A percentile compares a stretch with the other conserved stretches of the same genome.
Evolutionary conservation across 2,888 invertebrate genomes (phyloP).

Genomic region (Trypoxylon attenuatum): DNA sequence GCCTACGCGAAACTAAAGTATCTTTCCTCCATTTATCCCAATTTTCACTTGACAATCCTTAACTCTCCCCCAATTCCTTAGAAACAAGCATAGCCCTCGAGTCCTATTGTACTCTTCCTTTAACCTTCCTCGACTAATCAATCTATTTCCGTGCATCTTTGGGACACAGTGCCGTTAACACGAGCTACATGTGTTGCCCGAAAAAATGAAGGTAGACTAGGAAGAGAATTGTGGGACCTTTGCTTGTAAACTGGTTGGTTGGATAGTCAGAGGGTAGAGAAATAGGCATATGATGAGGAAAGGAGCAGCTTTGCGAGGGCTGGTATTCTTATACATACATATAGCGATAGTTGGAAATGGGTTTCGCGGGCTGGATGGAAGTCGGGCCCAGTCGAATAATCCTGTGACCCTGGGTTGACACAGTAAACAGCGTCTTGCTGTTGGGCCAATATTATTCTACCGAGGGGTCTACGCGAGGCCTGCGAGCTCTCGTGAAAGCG

Average conservation of each 20-base stretch:
- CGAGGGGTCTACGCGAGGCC: slow-evolving; percentile 50
- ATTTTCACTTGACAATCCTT: too few relatives aligned
- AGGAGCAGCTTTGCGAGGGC: too few relatives aligned
- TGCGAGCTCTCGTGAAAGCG: slow-evolving; percentile 49
- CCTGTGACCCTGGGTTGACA: slow-evolving; percentile 53
- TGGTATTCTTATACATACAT: too few relatives aligned
- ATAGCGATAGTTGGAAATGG: neutral
- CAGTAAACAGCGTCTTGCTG: slow-evolving; percentile 60
- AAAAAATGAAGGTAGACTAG: too few relatives aligned
- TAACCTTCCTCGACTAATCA: neutral
- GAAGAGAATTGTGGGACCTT: too few relatives aligned
- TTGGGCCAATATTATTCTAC: slow-evolving; percentile 65
- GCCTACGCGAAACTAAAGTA: neutral
- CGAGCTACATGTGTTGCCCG: too few relatives aligned
- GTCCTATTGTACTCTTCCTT: slow-evolving; percentile 11
- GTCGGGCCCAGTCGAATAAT: slow-evolving; percentile 41
- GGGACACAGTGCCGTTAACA: too few relatives aligned
- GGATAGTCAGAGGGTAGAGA: too few relatives aligned
- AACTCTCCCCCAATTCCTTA: neutral
- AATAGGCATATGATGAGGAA: too few relatives aligned
- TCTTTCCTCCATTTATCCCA: neutral
- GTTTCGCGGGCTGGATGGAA: slow-evolving; percentile 19
- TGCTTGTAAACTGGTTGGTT: too few relatives aligned
- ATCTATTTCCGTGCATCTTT: too few relatives aligned
- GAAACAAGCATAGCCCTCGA: neutral